Evolutionary conservation across 2,888 invertebrate genomes (phyloP), one percentile per base, ranked within the genome.

Genomic region (Entomobrya proxima): DNA sequence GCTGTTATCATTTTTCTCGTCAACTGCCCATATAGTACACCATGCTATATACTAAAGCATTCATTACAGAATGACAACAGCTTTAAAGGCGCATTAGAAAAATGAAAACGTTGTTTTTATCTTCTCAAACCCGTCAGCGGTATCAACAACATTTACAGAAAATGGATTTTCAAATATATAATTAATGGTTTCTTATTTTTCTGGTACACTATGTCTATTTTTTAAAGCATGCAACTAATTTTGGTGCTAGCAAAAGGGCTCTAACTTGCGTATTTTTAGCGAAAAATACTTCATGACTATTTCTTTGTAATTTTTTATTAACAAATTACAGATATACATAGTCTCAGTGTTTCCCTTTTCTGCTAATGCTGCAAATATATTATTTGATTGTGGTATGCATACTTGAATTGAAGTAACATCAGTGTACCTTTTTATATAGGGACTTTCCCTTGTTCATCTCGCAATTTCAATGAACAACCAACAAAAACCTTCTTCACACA

Each of bases 31-130:
- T 40, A 40, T 40, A 40, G n/a, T n/a, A n/a, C n/a, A n/a, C n/a
- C n/a, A n/a, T n/a, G n/a, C n/a, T n/a, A n/a, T n/a, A n/a, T n/a
- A n/a, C n/a, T n/a, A n/a, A n/a, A n/a, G n/a, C n/a, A n/a, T n/a
- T n/a, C n/a, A n/a, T n/a, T 69, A 24, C 40, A 32, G 24, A 24
- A 44, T 21, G 44, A 69, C 40, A 44, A 37, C 69, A 69, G 69
- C 69, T 69, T 69, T 69, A 27, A 7, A 44, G n/a, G 44, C 40
- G 69, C 7, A 44, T 69, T 44, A 44, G 1, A 50, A 61, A 44
- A 79, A 79, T 79, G 69, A 69, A 79, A 79, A 79, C 79, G 79
- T 79, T 79, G 79, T 79, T 79, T 78, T 79, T 79, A 67, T 79
- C 79, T 79, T 15, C 61, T 61, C 44, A 64, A 77, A 40, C 75